Conservation (phyloP, 2,888 invertebrate genomes). For the Catocala nupta region DNA sequence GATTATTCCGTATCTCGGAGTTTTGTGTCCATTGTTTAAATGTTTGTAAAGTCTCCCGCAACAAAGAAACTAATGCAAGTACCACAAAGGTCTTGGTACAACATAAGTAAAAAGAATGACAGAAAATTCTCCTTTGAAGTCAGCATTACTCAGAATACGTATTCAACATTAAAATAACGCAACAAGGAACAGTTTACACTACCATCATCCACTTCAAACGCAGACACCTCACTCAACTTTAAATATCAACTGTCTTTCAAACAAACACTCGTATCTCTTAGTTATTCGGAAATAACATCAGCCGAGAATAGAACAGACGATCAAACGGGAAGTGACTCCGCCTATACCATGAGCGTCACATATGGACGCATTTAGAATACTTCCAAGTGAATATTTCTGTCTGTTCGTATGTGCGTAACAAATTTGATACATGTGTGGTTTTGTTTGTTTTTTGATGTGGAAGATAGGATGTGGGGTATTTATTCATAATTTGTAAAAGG, state of each 20-base stretch:
- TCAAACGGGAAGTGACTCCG: constrained; percentile 15
- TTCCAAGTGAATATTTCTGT: constrained; percentile 12
- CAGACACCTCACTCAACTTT: constrained; percentile 20
- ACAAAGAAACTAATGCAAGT: too few species aligned
- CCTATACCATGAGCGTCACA: constrained; percentile 11
- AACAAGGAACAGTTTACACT: too few species aligned
- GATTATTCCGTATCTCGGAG: too few species aligned
- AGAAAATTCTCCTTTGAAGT: too few species aligned
- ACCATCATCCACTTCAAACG: not conserved
- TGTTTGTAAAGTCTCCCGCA: too few species aligned
- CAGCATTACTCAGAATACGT: too few species aligned
- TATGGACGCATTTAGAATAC: constrained; percentile 12
- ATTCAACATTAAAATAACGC: too few species aligned
- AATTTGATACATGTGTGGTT: constrained; percentile 5
- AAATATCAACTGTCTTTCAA: constrained; percentile 33
- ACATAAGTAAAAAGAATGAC: too few species aligned
- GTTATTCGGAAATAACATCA: constrained; percentile 16
- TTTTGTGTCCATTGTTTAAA: too few species aligned
- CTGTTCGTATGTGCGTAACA: not conserved
- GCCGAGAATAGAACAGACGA: constrained; percentile 15
- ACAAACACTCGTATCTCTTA: constrained; percentile 33
- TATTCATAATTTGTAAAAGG: not conserved
- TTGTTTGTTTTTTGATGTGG: constrained; percentile 9
- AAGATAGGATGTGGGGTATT: not conserved
- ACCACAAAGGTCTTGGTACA: too few species aligned